Conservation (phyloP, 1,140 invertebrate species). For the Nautilus pompilius region DNA sequence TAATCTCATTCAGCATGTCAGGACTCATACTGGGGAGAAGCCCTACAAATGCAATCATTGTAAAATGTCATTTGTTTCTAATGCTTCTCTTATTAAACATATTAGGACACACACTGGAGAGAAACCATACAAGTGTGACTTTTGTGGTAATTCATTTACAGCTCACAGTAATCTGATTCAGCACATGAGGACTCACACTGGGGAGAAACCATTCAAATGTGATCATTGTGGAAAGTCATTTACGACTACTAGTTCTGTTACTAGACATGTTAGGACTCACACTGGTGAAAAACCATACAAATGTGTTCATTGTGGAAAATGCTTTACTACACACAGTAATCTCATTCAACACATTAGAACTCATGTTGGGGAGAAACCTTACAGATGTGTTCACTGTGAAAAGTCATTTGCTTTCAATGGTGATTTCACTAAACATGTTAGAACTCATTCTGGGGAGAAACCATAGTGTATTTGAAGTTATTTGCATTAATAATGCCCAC, state of each 20-base stretch:
- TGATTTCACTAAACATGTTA: slow-evolving; percentile 73
- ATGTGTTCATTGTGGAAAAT: slow-evolving; percentile 77
- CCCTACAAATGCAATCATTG: slow-evolving; percentile 84
- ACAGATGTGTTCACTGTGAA: slow-evolving; percentile 86
- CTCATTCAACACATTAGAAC: neutral
- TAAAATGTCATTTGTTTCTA: slow-evolving; percentile 81
- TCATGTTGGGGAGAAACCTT: slow-evolving; percentile 49
- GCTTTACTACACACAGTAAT: neutral
- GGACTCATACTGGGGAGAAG: slow-evolving; percentile 10
- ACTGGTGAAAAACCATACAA: slow-evolving; percentile 47
- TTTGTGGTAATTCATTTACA: slow-evolving; percentile 16
- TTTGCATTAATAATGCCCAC: too few species aligned
- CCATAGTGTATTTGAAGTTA: too few species aligned
- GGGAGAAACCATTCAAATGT: slow-evolving; percentile 24
- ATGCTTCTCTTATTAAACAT: slow-evolving; percentile 75
- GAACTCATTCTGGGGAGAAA: slow-evolving; percentile 77
- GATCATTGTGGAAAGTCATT: slow-evolving; percentile 9
- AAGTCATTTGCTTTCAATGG: slow-evolving; percentile 85
- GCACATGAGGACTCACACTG: slow-evolving; percentile 34
- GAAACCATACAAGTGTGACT: slow-evolving; percentile 13
- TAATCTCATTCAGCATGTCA: neutral
- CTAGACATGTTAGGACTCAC: slow-evolving; percentile 13
- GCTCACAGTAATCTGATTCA: slow-evolving; percentile 22
- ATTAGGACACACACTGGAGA: slow-evolving; percentile 1
- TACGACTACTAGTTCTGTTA: slow-evolving; percentile 6